phyloP scores from a whole-genome alignment of 2,797 vertebrate species.

The Sebastes trivittatus region DNA sequence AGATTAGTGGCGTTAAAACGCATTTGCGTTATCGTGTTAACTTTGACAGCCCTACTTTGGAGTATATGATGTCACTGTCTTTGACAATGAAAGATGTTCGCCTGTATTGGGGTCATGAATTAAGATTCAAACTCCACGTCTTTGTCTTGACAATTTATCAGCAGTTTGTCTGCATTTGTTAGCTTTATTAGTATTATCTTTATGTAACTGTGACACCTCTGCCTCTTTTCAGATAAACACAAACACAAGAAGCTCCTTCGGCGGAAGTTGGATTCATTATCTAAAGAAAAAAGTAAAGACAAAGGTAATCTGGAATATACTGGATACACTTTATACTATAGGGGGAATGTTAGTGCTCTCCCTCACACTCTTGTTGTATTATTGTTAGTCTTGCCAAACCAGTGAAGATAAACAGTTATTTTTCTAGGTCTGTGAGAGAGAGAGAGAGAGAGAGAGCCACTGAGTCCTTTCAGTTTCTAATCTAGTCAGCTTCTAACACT shows the following conservation, averaged over 20 bases:
- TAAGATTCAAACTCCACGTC: background rate
- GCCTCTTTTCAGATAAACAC: slow-evolving; percentile 87
- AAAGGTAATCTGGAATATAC: slow-evolving; percentile 77
- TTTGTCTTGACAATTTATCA: background rate
- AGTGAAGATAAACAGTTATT: slow-evolving; percentile 42
- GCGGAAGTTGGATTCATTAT: slow-evolving; percentile 96
- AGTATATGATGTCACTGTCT: background rate
- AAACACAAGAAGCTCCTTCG: slow-evolving; percentile 95
- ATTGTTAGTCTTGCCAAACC: slow-evolving; percentile 35
- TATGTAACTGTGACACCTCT: background rate
- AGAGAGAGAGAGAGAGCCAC: slow-evolving; percentile 10
- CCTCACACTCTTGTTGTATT: background rate
- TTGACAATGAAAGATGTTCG: background rate
- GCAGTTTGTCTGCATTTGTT: background rate
- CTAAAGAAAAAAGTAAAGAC: slow-evolving; percentile 97
- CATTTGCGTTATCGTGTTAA: no score
- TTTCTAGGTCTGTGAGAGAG: slow-evolving; percentile 18
- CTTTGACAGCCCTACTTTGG: background rate
- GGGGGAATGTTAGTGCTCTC: background rate
- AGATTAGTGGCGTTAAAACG: no score
- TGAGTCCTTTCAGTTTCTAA: slow-evolving; percentile 43
- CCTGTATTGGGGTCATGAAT: background rate
- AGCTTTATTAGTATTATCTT: background rate
- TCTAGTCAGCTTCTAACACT: slow-evolving; percentile 38
- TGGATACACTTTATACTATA: background rate